phyloP scores from a whole-genome alignment of 2,888 invertebrate species.

The Parascotia fuliginaria region DNA sequence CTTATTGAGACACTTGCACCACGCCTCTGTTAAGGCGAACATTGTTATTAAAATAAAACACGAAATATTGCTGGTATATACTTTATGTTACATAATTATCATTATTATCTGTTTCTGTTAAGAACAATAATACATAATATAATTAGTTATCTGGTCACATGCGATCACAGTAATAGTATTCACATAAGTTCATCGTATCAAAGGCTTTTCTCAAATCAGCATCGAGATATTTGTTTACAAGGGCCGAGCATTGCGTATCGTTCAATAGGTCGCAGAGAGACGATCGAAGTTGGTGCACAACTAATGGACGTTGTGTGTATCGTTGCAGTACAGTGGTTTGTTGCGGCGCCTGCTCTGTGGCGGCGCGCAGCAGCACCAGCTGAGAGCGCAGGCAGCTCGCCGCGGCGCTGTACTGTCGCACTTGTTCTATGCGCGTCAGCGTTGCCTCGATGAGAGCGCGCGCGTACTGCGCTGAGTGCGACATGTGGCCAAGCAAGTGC shows the following conservation, averaged over 20 bases:
- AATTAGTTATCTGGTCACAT: too few species aligned
- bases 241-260: conserved; percentile 47
- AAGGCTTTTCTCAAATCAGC: conserved; percentile 38
- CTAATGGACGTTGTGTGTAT: conserved; percentile 16
- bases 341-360: background rate
- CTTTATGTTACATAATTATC: too few species aligned
- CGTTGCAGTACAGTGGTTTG: background rate
- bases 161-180: conserved; percentile 22
- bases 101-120: too few species aligned
- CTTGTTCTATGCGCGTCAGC: conserved; percentile 38
- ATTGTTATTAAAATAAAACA: too few species aligned
- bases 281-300: conserved; percentile 38
- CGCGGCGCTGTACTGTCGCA: conserved; percentile 26
- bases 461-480: conserved; percentile 51
- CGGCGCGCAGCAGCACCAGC: conserved; percentile 41
- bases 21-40: too few species aligned
- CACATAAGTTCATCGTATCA: conserved; percentile 49
- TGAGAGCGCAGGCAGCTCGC: conserved; percentile 42
- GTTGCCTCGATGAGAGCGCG: conserved; percentile 48
- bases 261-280: conserved; percentile 38
- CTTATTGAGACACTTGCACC: too few species aligned
- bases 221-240: conserved; percentile 51
- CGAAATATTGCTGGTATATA: too few species aligned
- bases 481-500: conserved; percentile 40
- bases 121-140: too few species aligned